Evolutionary conservation across 2,797 vertebrate genomes (phyloP).

Genomic region (Chelidonichthys spinosus): DNA sequence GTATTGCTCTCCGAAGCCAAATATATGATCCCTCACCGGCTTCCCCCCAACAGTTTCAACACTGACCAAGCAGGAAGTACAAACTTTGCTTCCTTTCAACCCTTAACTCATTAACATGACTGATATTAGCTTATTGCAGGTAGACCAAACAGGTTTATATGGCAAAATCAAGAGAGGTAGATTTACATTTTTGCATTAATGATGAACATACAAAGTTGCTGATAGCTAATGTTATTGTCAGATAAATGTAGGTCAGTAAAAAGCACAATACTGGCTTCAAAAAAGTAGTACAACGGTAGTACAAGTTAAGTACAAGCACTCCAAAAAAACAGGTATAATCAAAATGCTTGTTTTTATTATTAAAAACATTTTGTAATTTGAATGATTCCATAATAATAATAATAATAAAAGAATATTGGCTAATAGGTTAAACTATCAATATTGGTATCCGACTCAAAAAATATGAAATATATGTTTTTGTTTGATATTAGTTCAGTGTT

Average conservation of each 20-base stretch:
- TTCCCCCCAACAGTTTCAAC: neutral
- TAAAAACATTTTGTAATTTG: neutral
- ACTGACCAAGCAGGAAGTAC: neutral
- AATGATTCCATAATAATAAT: neutral
- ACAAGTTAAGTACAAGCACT: too few relatives aligned
- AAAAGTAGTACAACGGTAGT: too few relatives aligned
- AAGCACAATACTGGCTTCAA: too few relatives aligned
- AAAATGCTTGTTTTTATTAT: neutral
- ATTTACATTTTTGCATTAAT: too few relatives aligned
- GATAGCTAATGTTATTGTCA: too few relatives aligned
- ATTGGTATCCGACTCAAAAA: neutral
- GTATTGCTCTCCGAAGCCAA: neutral
- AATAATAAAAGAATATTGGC: too few relatives aligned
- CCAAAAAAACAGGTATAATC: neutral
- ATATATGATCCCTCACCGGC: constrained; percentile 12
- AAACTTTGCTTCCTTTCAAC: too few relatives aligned
- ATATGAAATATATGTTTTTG: neutral
- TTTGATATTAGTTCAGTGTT: neutral
- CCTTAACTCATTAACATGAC: too few relatives aligned
- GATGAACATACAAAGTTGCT: too few relatives aligned
- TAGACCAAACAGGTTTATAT: neutral
- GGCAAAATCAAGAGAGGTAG: too few relatives aligned
- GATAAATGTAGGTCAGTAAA: too few relatives aligned
- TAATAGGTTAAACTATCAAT: neutral
- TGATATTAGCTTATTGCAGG: neutral